A percentile compares a stretch with the other conserved stretches of the same genome.
These are phyloP conservation scores for Diploptera punctata DNA, from an alignment of 2,888 invertebrate species.

Conservation along the genomic window DNA sequence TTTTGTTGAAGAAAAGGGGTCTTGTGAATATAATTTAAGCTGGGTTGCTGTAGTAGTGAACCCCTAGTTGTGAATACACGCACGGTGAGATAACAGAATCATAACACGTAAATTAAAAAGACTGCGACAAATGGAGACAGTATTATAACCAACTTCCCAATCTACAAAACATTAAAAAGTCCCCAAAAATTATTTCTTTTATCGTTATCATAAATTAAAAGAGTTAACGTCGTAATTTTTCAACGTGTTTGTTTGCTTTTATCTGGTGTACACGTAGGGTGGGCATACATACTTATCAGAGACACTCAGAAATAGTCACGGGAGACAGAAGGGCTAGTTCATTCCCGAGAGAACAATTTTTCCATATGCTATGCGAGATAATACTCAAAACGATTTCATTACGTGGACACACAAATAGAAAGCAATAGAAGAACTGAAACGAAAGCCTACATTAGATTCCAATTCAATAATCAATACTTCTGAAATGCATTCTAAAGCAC, in stretches of 20 bases:
- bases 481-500: too few relatives aligned
- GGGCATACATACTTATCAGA: background rate
- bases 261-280: background rate
- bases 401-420: too few relatives aligned
- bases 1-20: too few relatives aligned
- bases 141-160: background rate
- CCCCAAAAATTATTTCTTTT: background rate
- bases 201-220: constrained; percentile 1
- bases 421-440: too few relatives aligned
- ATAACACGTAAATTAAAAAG: background rate
- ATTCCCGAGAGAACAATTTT: background rate
- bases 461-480: too few relatives aligned
- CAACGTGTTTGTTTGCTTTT: background rate
- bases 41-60: too few relatives aligned
- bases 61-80: too few relatives aligned
- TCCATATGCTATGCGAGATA: background rate
- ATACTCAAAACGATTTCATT: too few relatives aligned
- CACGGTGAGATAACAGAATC: background rate
- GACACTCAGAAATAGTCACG: background rate
- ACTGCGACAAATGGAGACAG: background rate
- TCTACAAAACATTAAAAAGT: background rate
- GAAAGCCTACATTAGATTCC: too few relatives aligned
- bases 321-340: background rate
- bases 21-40: too few relatives aligned
- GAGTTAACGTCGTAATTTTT: background rate